Evolutionary conservation across 2,888 invertebrate species (phyloP), one percentile per base, ranked within the genome.

Genomic region (Willowsia nigromaculata): DNA sequence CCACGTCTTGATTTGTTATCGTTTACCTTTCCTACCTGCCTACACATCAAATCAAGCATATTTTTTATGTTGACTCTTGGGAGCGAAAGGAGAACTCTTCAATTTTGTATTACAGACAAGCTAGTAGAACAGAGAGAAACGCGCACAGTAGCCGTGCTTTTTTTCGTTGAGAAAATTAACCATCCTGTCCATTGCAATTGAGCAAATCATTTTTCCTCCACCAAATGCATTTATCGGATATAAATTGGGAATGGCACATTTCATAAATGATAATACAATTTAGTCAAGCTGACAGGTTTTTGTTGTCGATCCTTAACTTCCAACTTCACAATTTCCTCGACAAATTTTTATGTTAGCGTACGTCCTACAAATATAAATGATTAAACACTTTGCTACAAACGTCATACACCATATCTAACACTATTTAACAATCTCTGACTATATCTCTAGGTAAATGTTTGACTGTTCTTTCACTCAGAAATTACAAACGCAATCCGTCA

Each of bases 261-360:
- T 86, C 86, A 86, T 86, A 86, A 86, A 86, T 86, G 86, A 86
- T 86, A 86, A 86, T 86, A 80, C 78, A 86, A 86, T 86, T 86
- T 68, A 86, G 86, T 86, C 86, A 86, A 86, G 86, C 86, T 86
- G 86, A 86, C 86, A 86, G 86, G 86, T 86, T 86, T 80, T 62
- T 82, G 82, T 53, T 86, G 86, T 80, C 86, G 86, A 86, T 86
- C 65, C 74, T 86, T 68, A 62, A 74, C 84, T 74, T 47, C 6
- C 43, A 15, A 27, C 62, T 40, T 47, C 83, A 30, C n/a, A 40
- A 50, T 82, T 6, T 84, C 37, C 18, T 25, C 71, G 43, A 37
- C 65, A 5, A n/a, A n/a, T 43, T 30, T 25, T 15, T 76, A 7
- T 43, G 6, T 43, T 4, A 30, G 13, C 30, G 47, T 76, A 22